A percentile compares a stretch with the other conserved stretches of the same genome.
These are phyloP conservation scores for Hormaphis cornu DNA, from an alignment of 1,140 invertebrate genomes.

Conservation along the genomic window DNA sequence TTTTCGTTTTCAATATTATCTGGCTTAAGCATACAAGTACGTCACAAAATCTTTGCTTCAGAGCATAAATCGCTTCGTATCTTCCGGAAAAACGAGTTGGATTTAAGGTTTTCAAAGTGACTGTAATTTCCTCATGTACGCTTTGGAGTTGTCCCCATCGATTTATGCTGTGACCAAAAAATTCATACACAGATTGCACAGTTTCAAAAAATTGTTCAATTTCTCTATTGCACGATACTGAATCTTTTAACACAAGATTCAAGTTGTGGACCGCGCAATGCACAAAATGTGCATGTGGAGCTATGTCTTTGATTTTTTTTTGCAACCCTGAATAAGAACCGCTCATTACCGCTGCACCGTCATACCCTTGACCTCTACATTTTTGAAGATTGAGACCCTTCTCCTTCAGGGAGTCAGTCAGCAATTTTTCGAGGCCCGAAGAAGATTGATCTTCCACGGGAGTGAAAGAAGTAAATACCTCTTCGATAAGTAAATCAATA, in stretches of 20 bases:
- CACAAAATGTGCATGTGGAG: constrained; percentile 36
- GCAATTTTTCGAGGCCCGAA: background rate
- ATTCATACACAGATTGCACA: background rate
- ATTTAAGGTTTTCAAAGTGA: background rate
- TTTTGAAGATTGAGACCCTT: background rate
- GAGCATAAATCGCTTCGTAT: background rate
- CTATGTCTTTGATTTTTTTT: constrained; percentile 36
- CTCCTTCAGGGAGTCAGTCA: background rate
- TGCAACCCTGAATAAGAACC: constrained; percentile 34
- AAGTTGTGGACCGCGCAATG: constrained; percentile 35
- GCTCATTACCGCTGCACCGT: constrained; percentile 33
- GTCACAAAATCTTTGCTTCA: background rate
- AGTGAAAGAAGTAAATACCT: background rate
- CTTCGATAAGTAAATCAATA: background rate
- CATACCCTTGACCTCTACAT: background rate
- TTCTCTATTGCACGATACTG: background rate
- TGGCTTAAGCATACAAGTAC: background rate
- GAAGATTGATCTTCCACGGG: background rate
- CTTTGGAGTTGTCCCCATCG: background rate
- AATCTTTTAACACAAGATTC: constrained; percentile 33
- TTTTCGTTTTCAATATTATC: background rate
- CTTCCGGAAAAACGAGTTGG: background rate
- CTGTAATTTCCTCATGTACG: background rate
- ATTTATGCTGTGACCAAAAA: background rate
- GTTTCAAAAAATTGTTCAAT: background rate